Evolutionary conservation across 2,113 vertebrate species (phyloP).

Genomic region (Blennius ocellaris): DNA sequence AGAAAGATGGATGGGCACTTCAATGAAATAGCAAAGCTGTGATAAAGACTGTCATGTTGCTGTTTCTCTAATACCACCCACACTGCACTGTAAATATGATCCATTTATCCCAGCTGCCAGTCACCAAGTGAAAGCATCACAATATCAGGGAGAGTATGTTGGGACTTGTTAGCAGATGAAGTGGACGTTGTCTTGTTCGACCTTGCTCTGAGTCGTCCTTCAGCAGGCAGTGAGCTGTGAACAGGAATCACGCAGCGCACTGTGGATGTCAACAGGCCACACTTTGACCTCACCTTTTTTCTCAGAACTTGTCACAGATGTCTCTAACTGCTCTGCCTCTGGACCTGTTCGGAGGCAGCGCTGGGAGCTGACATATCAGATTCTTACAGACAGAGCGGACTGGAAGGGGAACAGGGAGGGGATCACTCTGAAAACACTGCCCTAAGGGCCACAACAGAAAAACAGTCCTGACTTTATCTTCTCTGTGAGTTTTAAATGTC

Average conservation of each 20-base stretch:
- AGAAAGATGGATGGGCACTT: conserved; percentile 24
- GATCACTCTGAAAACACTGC: conserved; percentile 51
- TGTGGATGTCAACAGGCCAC: conserved; percentile 43
- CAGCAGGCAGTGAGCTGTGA: conserved; percentile 39
- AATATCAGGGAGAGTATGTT: conserved; percentile 14
- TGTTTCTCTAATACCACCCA: conserved; percentile 52
- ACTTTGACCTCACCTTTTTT: conserved; percentile 44
- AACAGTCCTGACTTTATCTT: conserved; percentile 52
- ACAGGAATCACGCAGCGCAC: conserved; percentile 9
- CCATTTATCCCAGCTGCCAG: conserved; percentile 46
- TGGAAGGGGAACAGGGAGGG: conserved; percentile 35
- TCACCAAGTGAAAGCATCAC: conserved; percentile 33
- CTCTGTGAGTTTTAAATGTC: conserved; percentile 60
- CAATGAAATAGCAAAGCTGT: conserved; percentile 15
- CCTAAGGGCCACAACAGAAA: conserved; percentile 33
- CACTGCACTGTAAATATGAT: conserved; percentile 34
- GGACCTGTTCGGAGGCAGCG: conserved; percentile 10
- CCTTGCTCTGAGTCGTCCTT: conserved; percentile 40
- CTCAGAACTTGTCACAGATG: conserved; percentile 40
- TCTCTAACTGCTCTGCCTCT: conserved; percentile 25
- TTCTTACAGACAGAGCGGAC: conserved; percentile 41
- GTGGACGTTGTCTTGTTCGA: conserved; percentile 13
- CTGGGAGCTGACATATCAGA: conserved; percentile 29
- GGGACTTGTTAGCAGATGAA: conserved; percentile 27
- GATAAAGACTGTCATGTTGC: conserved; percentile 39